These are phyloP conservation scores for Drosophila watanabei DNA, from an alignment of 1,140 invertebrate species.

Conservation along the genomic window DNA sequence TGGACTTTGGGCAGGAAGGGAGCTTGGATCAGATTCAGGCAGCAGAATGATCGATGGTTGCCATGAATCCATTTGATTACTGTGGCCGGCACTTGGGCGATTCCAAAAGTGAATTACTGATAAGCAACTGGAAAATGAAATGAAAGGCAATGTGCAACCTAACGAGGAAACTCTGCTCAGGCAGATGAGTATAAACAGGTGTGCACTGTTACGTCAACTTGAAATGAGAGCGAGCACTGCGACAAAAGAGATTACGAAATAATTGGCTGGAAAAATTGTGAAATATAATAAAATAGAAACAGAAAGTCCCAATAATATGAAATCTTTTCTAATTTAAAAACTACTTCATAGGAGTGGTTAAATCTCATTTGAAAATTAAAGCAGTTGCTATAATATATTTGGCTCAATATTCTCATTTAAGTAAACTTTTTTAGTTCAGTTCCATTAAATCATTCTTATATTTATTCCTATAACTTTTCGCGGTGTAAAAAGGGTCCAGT, in stretches of 20 bases:
- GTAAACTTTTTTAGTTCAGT: no score
- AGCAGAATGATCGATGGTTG: conserved; percentile 29
- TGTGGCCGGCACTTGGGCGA: conserved; percentile 26
- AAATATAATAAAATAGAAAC: background rate
- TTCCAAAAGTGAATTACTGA: conserved; percentile 72
- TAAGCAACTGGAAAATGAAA: conserved; percentile 73
- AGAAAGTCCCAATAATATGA: fast-evolving
- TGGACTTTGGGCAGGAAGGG: background rate
- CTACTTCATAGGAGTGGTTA: background rate
- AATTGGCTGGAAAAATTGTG: background rate
- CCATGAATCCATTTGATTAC: conserved; percentile 68
- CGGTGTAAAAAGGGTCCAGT: conserved; percentile 19
- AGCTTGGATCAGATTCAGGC: background rate
- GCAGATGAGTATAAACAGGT: conserved; percentile 13
- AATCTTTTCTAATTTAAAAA: background rate
- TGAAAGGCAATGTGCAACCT: conserved; percentile 57
- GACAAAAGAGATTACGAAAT: background rate
- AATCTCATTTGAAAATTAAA: no score
- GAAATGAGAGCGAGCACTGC: conserved; percentile 4
- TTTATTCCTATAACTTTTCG: background rate
- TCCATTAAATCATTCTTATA: no score
- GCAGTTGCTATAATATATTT: no score
- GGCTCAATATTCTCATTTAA: no score
- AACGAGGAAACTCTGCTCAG: conserved; percentile 28
- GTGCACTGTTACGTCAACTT: conserved; percentile 6